Conservation (phyloP, 2,113 vertebrate genomes). For the Tupaia chinensis region DNA sequence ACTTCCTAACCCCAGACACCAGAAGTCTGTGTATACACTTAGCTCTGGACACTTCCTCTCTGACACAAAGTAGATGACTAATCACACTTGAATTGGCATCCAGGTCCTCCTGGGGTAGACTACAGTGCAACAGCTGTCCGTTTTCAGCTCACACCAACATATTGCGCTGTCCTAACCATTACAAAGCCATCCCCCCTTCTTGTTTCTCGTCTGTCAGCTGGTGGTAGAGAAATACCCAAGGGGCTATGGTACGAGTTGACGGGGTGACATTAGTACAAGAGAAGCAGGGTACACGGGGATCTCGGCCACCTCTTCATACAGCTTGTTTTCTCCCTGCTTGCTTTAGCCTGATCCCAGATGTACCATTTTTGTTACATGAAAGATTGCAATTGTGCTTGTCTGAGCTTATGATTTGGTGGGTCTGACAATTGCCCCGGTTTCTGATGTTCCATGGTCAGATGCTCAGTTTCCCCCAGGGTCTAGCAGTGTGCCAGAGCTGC, state of each 20-base stretch:
- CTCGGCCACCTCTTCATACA: neutral
- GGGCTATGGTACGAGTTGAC: neutral
- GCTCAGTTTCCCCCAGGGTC: neutral
- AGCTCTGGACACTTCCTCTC: neutral
- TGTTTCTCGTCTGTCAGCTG: neutral
- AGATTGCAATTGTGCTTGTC: neutral
- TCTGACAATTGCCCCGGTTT: neutral
- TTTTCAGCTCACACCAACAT: neutral
- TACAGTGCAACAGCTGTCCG: neutral
- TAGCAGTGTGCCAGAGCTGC: neutral
- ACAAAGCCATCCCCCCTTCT: neutral
- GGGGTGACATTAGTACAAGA: neutral
- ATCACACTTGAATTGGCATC: neutral
- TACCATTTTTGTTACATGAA: neutral
- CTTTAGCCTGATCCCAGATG: neutral
- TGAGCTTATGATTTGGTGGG: neutral
- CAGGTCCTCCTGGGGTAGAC: neutral
- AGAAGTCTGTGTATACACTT: neutral
- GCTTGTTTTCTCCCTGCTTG: neutral
- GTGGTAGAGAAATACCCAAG: neutral
- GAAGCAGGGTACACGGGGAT: neutral
- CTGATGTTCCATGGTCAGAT: neutral
- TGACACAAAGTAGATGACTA: neutral
- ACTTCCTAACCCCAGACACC: neutral
- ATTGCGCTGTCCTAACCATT: neutral